phyloP scores from a whole-genome alignment of 2,113 vertebrate genomes.

The Pteruthius melanotis region DNA sequence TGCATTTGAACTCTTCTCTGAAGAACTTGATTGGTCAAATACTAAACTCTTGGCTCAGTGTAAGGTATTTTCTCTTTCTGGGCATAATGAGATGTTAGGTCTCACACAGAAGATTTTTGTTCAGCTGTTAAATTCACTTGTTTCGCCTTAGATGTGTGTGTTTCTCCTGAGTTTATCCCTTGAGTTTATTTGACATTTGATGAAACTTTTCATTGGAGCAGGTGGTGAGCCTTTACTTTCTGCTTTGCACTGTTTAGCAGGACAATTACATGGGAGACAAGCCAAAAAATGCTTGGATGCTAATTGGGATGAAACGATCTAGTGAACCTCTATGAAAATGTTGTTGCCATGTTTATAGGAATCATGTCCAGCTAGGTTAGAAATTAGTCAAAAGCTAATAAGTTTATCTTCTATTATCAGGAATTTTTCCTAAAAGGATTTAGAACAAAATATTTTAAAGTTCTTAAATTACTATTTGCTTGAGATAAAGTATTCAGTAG shows the following conservation, averaged over 20 bases:
- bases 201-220: not conserved
- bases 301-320: not conserved
- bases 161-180: not conserved
- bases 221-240: not conserved
- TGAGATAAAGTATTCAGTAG: not conserved
- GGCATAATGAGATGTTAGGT: not conserved
- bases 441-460: not conserved
- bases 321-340: not conserved
- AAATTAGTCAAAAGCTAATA: not conserved
- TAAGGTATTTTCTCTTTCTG: not conserved
- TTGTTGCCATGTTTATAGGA: not conserved
- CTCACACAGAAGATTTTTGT: not conserved
- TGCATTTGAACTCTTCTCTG: not conserved
- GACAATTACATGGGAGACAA: not conserved
- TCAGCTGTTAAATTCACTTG: not conserved
- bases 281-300: not conserved
- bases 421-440: not conserved
- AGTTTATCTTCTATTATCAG: not conserved
- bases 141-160: not conserved
- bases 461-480: not conserved
- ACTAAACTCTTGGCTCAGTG: not conserved
- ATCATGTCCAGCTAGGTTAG: not conserved
- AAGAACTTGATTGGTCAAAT: not conserved
- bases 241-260: not conserved
- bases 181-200: not conserved